phyloP scores from a whole-genome alignment of 2,797 vertebrate species.

The Notamacropus eugenii region DNA sequence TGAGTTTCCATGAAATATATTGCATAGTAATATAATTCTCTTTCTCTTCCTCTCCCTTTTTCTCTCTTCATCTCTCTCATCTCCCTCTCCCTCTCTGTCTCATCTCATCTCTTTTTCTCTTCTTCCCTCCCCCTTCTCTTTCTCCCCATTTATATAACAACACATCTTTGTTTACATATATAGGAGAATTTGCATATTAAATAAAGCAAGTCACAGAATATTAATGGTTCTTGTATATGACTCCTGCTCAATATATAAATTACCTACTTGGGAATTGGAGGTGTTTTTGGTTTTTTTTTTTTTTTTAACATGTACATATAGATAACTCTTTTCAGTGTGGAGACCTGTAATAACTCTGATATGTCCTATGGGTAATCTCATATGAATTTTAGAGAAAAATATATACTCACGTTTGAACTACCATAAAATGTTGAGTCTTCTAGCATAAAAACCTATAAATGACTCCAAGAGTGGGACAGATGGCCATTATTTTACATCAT shows the following conservation, averaged over 20 bases:
- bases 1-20: neutral
- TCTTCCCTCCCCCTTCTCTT: too few species aligned
- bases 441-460: slow-evolving; percentile 55
- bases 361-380: neutral
- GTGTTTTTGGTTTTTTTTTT: neutral
- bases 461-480: slow-evolving; percentile 46
- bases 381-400: slow-evolving; percentile 9
- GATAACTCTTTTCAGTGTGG: neutral
- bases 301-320: neutral
- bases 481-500: slow-evolving; percentile 54
- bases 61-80: too few species aligned
- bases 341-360: slow-evolving; percentile 9
- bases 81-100: too few species aligned
- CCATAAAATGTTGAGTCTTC: slow-evolving; percentile 38
- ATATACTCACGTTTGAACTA: neutral
- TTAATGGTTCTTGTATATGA: neutral
- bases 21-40: neutral
- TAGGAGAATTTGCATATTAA: neutral
- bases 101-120: too few species aligned
- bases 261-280: neutral
- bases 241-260: neutral
- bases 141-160: neutral
- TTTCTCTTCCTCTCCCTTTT: too few species aligned
- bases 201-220: neutral
- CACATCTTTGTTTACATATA: neutral